Conservation (phyloP, 2,797 vertebrate species). For the Antrozous pallidus region DNA sequence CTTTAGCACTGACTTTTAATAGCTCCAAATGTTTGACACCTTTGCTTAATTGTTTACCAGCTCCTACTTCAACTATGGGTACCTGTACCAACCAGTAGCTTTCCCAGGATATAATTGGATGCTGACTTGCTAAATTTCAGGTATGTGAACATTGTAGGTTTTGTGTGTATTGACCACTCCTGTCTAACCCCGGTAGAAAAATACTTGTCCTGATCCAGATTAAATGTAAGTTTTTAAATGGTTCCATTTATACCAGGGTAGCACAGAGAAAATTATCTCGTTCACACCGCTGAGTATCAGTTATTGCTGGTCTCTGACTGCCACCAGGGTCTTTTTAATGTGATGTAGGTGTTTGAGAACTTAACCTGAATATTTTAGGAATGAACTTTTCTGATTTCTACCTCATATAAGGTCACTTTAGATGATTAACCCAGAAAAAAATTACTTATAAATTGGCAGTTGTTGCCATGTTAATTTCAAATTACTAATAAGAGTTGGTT, state of each 20-base stretch:
- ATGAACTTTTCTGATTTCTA: conserved; percentile 7
- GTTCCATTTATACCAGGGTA: conserved; percentile 1
- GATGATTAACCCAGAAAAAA: conserved; percentile 36
- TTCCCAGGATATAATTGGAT: conserved; percentile 57
- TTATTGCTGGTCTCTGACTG: conserved; percentile 32
- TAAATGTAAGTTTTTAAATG: conserved; percentile 39
- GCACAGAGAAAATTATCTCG: conserved; percentile 7
- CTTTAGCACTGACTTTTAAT: background rate
- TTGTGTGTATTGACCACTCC: conserved; percentile 48
- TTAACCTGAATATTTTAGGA: conserved; percentile 37
- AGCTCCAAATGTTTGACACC: background rate
- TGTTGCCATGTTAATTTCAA: conserved; percentile 35
- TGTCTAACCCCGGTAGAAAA: conserved; percentile 59
- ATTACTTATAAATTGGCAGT: conserved; percentile 40
- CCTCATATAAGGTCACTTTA: conserved; percentile 31
- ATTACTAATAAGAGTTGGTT: conserved; percentile 26
- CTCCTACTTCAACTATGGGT: conserved; percentile 16
- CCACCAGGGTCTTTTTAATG: background rate
- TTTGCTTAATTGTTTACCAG: conserved; percentile 44
- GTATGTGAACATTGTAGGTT: conserved; percentile 51
- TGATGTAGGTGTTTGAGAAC: conserved; percentile 41
- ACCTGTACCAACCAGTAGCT: conserved; percentile 27
- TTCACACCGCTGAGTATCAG: background rate
- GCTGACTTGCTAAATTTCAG: conserved; percentile 56
- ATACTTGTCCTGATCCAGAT: conserved; percentile 45